Percentiles rank a stretch among this genome's conserved stretches.
phyloP scores from a whole-genome alignment of 2,888 invertebrate species.

The Eupeodes latifasciatus region DNA sequence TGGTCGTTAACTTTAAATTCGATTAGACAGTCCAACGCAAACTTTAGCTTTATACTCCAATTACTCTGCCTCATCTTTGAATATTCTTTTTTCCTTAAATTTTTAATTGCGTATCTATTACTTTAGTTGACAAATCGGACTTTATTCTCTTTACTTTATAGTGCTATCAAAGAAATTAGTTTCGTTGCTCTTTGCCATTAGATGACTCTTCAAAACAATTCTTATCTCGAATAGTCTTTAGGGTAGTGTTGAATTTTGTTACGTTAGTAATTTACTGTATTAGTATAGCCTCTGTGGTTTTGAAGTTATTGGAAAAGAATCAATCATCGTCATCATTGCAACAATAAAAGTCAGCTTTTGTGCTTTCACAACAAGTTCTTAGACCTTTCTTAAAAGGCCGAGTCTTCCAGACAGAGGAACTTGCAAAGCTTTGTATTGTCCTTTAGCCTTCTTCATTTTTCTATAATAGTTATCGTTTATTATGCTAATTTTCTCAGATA shows the following conservation, averaged over 20 bases:
- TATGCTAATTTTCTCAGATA: too few species aligned
- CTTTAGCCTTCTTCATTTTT: too few species aligned
- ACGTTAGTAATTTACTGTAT: neutral
- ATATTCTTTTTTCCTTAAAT: neutral
- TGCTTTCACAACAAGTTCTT: too few species aligned
- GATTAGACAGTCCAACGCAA: neutral
- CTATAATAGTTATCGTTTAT: too few species aligned
- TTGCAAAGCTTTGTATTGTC: too few species aligned
- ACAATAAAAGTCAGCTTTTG: too few species aligned
- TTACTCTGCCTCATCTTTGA: neutral
- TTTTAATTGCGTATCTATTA: slow-evolving; percentile 12
- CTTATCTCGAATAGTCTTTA: neutral
- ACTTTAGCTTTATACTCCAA: neutral
- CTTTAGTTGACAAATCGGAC: slow-evolving; percentile 22
- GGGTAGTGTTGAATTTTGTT: neutral
- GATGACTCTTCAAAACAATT: slow-evolving; percentile 28
- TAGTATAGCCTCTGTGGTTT: too few species aligned
- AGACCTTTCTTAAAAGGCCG: too few species aligned
- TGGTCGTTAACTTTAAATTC: too few species aligned
- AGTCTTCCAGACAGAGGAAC: too few species aligned
- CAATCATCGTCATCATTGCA: too few species aligned
- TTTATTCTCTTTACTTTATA: slow-evolving; percentile 1
- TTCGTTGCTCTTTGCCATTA: slow-evolving; percentile 54
- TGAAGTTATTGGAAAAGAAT: too few species aligned
- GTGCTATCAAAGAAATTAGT: slow-evolving; percentile 8